phyloP scores from a whole-genome alignment of 2,797 vertebrate genomes.

The Sebastes itinus region DNA sequence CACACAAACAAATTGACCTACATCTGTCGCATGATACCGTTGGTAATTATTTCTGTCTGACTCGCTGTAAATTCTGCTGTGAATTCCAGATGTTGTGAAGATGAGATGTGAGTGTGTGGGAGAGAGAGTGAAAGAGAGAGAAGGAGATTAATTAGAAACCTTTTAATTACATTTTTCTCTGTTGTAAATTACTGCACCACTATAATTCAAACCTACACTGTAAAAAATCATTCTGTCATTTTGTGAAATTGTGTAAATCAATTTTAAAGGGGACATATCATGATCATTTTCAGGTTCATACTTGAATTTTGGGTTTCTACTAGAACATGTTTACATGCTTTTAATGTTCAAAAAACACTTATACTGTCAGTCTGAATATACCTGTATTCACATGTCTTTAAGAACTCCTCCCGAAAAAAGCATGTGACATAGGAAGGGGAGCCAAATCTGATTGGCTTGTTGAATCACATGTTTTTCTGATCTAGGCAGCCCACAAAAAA shows the following conservation, averaged over 20 bases:
- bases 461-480: too few species aligned
- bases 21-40: background rate
- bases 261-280: background rate
- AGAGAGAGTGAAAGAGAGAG: background rate
- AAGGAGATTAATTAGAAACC: background rate
- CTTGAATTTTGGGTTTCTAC: too few species aligned
- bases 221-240: background rate
- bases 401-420: rapidly evolving
- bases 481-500: too few species aligned
- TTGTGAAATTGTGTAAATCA: background rate
- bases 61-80: background rate
- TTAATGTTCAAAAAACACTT: too few species aligned
- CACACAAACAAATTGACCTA: background rate
- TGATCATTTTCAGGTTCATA: background rate
- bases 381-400: too few species aligned
- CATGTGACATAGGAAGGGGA: too few species aligned
- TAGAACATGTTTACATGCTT: too few species aligned
- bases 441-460: too few species aligned
- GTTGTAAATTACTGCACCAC: background rate
- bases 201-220: background rate
- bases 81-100: conserved; percentile 1
- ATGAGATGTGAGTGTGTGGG: background rate
- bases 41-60: background rate
- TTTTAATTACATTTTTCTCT: background rate
- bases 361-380: too few species aligned